Conservation (phyloP, 2,797 vertebrate genomes). For the Prunella strophiata region DNA sequence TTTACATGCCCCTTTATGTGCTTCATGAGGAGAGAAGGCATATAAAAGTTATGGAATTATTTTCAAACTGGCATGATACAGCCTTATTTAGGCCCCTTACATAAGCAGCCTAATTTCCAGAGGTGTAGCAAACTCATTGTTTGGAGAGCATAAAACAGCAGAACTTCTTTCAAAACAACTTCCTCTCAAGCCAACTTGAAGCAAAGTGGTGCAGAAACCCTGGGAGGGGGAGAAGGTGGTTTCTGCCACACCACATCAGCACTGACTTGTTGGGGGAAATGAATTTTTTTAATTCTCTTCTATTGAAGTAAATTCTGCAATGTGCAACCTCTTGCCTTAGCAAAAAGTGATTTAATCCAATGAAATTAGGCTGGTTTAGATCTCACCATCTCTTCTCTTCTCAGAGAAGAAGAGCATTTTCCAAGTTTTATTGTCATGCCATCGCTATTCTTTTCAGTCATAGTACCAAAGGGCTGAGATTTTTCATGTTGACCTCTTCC, state of each 20-base stretch:
- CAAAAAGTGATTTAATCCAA: background rate
- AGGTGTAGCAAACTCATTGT: background rate
- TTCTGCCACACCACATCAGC: background rate
- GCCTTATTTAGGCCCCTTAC: background rate
- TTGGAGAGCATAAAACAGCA: background rate
- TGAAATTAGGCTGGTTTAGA: background rate
- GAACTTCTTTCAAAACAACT: background rate
- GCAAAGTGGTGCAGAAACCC: background rate
- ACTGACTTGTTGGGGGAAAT: background rate
- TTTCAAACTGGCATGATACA: background rate
- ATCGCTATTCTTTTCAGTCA: background rate
- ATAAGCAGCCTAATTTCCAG: conserved; percentile 19
- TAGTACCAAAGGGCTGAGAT: background rate
- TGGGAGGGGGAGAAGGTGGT: background rate
- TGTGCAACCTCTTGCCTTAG: background rate
- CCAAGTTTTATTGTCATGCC: background rate
- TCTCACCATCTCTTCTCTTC: background rate
- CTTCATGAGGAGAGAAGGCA: background rate
- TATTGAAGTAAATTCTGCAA: background rate
- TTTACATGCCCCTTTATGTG: background rate
- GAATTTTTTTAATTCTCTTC: background rate
- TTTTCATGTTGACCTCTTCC: background rate
- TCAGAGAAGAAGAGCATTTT: background rate
- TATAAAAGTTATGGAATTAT: background rate
- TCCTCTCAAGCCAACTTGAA: background rate